Evolutionary conservation across 2,797 vertebrate species (phyloP).

Genomic region (Strix occidentalis): DNA sequence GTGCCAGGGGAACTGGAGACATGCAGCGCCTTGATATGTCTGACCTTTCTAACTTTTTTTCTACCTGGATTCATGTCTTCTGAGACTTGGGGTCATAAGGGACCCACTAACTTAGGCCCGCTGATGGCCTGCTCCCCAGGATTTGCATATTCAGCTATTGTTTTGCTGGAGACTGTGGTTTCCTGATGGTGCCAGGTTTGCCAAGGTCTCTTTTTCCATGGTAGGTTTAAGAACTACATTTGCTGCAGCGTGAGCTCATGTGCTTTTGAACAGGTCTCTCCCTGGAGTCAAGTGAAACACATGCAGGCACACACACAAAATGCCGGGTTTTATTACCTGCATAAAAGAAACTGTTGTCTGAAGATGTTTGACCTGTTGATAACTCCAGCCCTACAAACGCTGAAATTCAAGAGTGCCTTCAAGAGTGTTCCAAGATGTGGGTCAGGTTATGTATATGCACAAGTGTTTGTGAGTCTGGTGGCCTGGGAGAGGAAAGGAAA

Average conservation of each 20-base stretch:
- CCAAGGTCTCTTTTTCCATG: not conserved
- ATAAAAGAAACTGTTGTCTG: not conserved
- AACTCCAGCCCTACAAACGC: not conserved
- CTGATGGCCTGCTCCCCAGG: not conserved
- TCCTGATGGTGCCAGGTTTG: not conserved
- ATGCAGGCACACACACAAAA: accelerated
- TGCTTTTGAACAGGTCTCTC: not conserved
- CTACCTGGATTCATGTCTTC: not conserved
- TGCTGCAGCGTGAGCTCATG: not conserved
- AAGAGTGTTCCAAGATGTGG: not conserved
- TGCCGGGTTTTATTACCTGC: not conserved
- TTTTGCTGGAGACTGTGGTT: not conserved
- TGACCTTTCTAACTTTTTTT: constrained; percentile 46
- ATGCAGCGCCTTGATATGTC: not conserved
- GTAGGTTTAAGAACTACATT: not conserved
- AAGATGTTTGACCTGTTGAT: not conserved
- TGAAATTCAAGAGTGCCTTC: not conserved
- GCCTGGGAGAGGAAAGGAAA: not conserved
- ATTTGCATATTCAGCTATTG: not conserved
- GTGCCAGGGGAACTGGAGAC: not conserved
- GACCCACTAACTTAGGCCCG: not conserved
- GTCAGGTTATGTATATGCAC: not conserved
- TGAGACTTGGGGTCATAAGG: not conserved
- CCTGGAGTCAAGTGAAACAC: not conserved
- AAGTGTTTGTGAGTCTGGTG: not conserved